These are phyloP conservation scores for Oryctes rhinoceros DNA, from an alignment of 1,140 invertebrate genomes.

Conservation along the genomic window DNA sequence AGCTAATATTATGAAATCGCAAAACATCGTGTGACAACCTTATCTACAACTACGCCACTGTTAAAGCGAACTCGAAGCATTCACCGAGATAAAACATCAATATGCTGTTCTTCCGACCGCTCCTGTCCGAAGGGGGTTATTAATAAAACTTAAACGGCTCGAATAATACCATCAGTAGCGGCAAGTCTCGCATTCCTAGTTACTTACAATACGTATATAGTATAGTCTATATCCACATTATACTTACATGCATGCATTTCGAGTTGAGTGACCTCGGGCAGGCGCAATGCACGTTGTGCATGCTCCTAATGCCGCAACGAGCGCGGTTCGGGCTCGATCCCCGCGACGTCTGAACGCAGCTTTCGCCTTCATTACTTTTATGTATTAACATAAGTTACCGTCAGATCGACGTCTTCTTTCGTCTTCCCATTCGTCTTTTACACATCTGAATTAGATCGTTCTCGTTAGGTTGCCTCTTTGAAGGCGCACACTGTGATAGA, in stretches of 20 bases:
- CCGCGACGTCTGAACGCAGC: background rate
- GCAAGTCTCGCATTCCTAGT: slow-evolving; percentile 1
- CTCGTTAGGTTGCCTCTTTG: slow-evolving; percentile 27
- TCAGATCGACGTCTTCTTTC: slow-evolving; percentile 19
- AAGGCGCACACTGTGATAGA: background rate
- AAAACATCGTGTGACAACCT: too few relatives aligned
- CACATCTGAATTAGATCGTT: background rate
- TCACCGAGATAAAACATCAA: too few relatives aligned
- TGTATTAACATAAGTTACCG: slow-evolving; percentile 24
- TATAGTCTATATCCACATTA: slow-evolving; percentile 1
- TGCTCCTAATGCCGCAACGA: background rate
- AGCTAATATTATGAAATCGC: too few relatives aligned
- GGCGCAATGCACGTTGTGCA: background rate
- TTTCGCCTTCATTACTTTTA: slow-evolving; percentile 32
- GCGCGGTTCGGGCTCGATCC: background rate
- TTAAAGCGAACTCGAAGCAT: too few relatives aligned
- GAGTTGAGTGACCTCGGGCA: slow-evolving; percentile 31
- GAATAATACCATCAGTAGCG: slow-evolving; percentile 1
- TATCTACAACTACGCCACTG: too few relatives aligned
- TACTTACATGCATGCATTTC: slow-evolving; percentile 13
- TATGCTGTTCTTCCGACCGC: background rate
- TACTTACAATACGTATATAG: background rate
- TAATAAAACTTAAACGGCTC: slow-evolving; percentile 9
- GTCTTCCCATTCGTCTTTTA: background rate
- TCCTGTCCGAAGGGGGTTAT: background rate